Evolutionary conservation across 2,113 vertebrate species (phyloP), one percentile per base, ranked within the genome.

Genomic region (Odocoileus hemionus): DNA sequence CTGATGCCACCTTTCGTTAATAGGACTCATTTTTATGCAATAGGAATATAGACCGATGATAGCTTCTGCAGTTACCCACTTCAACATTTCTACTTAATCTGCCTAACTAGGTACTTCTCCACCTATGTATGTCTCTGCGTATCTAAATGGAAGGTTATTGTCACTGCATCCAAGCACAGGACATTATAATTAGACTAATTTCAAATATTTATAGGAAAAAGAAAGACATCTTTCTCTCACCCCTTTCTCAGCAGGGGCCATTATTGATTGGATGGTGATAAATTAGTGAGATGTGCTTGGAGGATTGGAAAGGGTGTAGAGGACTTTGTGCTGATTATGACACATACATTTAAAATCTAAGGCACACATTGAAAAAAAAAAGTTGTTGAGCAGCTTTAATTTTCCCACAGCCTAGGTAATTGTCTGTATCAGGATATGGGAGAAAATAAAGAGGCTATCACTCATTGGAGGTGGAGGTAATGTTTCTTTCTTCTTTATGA

Each of bases 181-280:
- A 82, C 76, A 94, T 94, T 92, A 93, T 91, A 97, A 95, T 97
- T 94, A 95, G 83, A 79, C 47, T 86, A 97, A 90, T 98, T 97
- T 97, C 89, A 97, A 97, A 91, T 98, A 97, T 96, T 97, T 96
- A 93, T 95, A 86, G 54, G 57, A 82, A 91, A 96, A 87, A 84
- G 55, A 97, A 96, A 95, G 70, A 3, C 96, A 91, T 95, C 28
- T 36, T 94, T 89, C 83, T 93, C 78, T 95, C 5, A 2, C 3
- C 19, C 26, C 70, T 8, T 70, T 90, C 30, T 88, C 93, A 94
- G 43, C 52, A 96, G 33, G 83, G 43, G 36, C 26, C 58, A 47
- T 95, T 97, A 95, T 97, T 97, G 93, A 95, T 85, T 95, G 55
- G 39, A 84, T 84, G 43, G 82, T 96, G 95, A 97, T 95, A 86